Conservation (phyloP, 1,140 invertebrate genomes). For the Diabrotica virgifera region DNA sequence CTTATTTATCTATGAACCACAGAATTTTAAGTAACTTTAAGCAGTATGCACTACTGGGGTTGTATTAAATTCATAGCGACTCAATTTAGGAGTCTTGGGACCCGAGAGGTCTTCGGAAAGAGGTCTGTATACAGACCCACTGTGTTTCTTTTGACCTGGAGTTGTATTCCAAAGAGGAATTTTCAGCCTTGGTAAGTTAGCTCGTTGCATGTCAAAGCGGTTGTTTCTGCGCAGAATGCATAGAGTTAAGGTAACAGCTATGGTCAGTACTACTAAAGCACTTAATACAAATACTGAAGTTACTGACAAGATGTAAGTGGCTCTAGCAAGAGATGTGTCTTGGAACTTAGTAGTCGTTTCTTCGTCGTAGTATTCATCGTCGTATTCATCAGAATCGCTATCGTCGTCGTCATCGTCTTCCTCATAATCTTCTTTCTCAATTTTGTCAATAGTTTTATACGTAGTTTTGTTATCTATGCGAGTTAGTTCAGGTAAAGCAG, state of each 20-base stretch:
- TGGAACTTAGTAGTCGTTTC: constrained; percentile 17
- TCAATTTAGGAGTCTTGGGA: constrained; percentile 34
- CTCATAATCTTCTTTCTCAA: constrained; percentile 39
- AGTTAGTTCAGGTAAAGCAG: not conserved
- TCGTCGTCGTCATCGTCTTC: constrained; percentile 42
- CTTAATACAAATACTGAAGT: constrained; percentile 50
- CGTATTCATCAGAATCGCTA: constrained; percentile 40
- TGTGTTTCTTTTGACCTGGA: constrained; percentile 41
- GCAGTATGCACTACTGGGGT: constrained; percentile 29
- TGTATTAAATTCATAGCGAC: constrained; percentile 34
- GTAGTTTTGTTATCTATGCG: constrained; percentile 40
- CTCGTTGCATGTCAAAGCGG: constrained; percentile 34
- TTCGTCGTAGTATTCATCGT: constrained; percentile 33
- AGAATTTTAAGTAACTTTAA: not conserved
- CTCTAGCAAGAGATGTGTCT: constrained; percentile 28
- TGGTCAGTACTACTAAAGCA: constrained; percentile 49
- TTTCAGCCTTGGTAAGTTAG: constrained; percentile 40
- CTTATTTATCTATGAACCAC: too few relatives aligned
- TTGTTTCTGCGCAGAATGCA: constrained; percentile 37
- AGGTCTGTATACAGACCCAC: constrained; percentile 44
- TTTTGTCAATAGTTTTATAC: constrained; percentile 30
- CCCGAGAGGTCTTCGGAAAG: constrained; percentile 43
- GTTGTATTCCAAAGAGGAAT: constrained; percentile 37
- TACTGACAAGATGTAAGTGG: constrained; percentile 41
- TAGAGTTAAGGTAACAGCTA: constrained; percentile 36